Evolutionary conservation across 2,888 invertebrate genomes (phyloP), one percentile per base, ranked within the genome.

Genomic region (Dioctria linearis): DNA sequence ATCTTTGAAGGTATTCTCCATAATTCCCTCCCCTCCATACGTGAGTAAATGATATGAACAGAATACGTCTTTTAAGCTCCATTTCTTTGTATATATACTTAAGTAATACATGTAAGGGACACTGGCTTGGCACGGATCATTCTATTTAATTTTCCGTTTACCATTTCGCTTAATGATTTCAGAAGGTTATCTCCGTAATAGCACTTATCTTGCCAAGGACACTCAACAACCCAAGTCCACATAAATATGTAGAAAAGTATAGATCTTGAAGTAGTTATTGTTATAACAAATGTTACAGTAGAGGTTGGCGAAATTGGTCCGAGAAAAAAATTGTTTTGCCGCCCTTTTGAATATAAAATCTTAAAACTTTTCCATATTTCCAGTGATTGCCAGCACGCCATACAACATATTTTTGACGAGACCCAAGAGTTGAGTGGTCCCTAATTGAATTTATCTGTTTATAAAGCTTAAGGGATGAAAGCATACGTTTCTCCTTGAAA

Each of bases 11-110:
- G 37, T 42, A 37, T 37, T 61, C 57, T 63, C 46, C 43, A 43
- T 25, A 25, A 25, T 25, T 25, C 1, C 25, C 25, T 25, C 25
- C 25, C 63, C 63, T 49, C 76, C 42, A 61, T 63, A 63, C 63
- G 76, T 76, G 76, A 76, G 63, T 13, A 49, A 63, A 75, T 39
- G 13, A 61, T 43, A 75, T 51, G 46, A 75, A 46, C 59, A 46
- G 51, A 63, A 37, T 43, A 37, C 49, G 39, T 43, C 61, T 8
- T 25, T 25, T 25, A 40, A 8, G 25, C 59, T 59, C 51, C 46
- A n/a, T 59, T 57, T 42, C 54, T 54, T 71, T 71, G 40, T 8
- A 9, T 59, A 25, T 25, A 25, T 25, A 25, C 1, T 25, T 25
- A 25, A 25, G 25, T 25, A 25, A 25, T 25, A 25, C 2, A 25